phyloP scores from a whole-genome alignment of 2,113 vertebrate genomes.

The Pyxicephalus adspersus region DNA sequence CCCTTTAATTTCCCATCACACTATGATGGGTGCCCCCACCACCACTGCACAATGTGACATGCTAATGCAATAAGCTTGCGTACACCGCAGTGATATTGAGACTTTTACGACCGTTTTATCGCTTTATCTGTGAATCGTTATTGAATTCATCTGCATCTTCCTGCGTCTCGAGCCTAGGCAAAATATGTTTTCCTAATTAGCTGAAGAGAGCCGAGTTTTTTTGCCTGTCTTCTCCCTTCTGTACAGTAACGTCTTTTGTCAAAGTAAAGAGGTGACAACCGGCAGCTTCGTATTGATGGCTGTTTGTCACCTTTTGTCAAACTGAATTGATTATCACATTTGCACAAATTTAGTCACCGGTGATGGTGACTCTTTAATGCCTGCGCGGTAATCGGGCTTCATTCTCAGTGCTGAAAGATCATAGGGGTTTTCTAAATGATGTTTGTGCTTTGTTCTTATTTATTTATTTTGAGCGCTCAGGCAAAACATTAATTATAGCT shows the following conservation, averaged over 20 bases:
- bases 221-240: not conserved
- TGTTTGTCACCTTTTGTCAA: constrained; percentile 1
- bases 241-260: not conserved
- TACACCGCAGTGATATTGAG: too few species aligned
- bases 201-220: not conserved
- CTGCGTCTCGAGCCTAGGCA: not conserved
- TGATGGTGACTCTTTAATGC: constrained; percentile 3
- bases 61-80: too few species aligned
- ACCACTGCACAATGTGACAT: too few species aligned
- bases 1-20: too few species aligned
- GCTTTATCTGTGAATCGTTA: too few species aligned
- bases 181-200: not conserved
- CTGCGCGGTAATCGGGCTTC: not conserved
- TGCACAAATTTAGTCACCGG: not conserved
- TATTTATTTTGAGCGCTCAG: constrained; percentile 16
- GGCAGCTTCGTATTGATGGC: not conserved
- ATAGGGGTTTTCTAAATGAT: not conserved
- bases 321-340: constrained; percentile 5
- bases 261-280: not conserved
- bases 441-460: not conserved
- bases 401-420: not conserved
- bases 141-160: not conserved
- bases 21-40: too few species aligned
- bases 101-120: too few species aligned
- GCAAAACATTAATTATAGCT: constrained; percentile 1